Conservation (phyloP, 2,797 vertebrate genomes). For the Oophaga sylvatica region DNA sequence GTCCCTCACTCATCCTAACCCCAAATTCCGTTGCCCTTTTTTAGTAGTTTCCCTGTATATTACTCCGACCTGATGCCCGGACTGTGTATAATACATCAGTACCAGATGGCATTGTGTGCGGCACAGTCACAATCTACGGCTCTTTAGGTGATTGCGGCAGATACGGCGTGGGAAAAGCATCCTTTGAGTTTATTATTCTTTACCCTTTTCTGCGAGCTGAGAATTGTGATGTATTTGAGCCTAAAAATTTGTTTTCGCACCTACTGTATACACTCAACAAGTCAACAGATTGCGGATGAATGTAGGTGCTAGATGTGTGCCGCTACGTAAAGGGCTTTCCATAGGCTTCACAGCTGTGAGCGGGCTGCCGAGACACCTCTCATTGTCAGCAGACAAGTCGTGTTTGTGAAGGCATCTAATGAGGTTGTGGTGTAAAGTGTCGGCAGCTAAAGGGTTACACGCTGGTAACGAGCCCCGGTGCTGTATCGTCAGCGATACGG, state of each 20-base stretch:
- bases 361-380: constrained; percentile 14
- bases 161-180: not conserved
- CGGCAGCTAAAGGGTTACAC: constrained; percentile 1
- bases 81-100: not conserved
- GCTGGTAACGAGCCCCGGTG: no score
- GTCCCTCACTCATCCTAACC: not conserved
- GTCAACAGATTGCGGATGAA: constrained; percentile 32
- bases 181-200: no score
- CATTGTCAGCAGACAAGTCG: constrained; percentile 19
- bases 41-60: not conserved
- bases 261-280: constrained; percentile 23
- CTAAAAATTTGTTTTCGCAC: constrained; percentile 19
- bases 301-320: constrained; percentile 10
- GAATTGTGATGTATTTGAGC: not conserved
- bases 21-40: not conserved
- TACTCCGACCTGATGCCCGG: not conserved
- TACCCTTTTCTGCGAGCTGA: not conserved
- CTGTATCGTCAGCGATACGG: not conserved
- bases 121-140: not conserved
- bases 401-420: constrained; percentile 18
- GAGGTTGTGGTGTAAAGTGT: constrained; percentile 6
- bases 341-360: constrained; percentile 36
- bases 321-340: constrained; percentile 17
- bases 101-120: not conserved
- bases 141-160: not conserved